Percentiles rank a stretch among this genome's conserved stretches.
These are phyloP conservation scores for Priocnemis perturbator DNA, from an alignment of 2,888 invertebrate genomes.

Conservation along the genomic window DNA sequence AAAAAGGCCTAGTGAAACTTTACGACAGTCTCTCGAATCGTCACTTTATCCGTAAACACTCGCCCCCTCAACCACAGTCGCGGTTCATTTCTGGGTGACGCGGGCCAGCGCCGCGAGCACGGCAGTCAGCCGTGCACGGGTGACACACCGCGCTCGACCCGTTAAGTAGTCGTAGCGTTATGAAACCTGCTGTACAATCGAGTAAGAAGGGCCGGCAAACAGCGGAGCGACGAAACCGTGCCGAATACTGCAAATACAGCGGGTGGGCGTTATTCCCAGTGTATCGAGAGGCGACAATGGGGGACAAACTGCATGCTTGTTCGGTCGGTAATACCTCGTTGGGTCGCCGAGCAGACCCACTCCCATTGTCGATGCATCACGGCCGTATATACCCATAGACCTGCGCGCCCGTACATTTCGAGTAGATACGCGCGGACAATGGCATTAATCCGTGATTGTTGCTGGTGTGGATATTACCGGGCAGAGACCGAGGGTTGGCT, in stretches of 20 bases:
- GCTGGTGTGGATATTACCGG: slow-evolving; percentile 60
- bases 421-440: slow-evolving; percentile 66
- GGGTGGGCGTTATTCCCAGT: slow-evolving; percentile 66
- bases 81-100: too few relatives aligned
- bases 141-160: too few relatives aligned
- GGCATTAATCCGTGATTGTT: slow-evolving; percentile 67
- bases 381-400: slow-evolving; percentile 59
- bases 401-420: slow-evolving; percentile 64
- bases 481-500: slow-evolving; percentile 27
- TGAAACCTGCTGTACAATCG: slow-evolving; percentile 47
- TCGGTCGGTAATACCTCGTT: slow-evolving; percentile 70
- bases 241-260: slow-evolving; percentile 62
- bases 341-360: slow-evolving; percentile 67
- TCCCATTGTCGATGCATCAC: slow-evolving; percentile 67
- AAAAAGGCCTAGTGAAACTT: too few relatives aligned
- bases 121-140: too few relatives aligned
- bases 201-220: slow-evolving; percentile 53
- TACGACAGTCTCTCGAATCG: too few relatives aligned
- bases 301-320: slow-evolving; percentile 70
- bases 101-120: too few relatives aligned
- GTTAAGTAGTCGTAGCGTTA: too few relatives aligned
- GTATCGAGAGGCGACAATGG: slow-evolving; percentile 69
- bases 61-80: too few relatives aligned
- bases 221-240: slow-evolving; percentile 53
- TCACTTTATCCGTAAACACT: too few relatives aligned